Percentiles rank a stretch among this genome's conserved stretches.
Evolutionary conservation across 2,113 vertebrate genomes (phyloP).

Genomic region (human): GRCh38 chr15:64038501-64039000

Average conservation of each 20-base stretch:
- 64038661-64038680: background rate
- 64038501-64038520: background rate
- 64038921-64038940: too few species aligned
- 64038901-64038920: too few species aligned
- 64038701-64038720: background rate
- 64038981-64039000: too few species aligned
- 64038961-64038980: too few species aligned
- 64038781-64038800: too few species aligned
- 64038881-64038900: too few species aligned
- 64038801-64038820: too few species aligned
- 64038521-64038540: background rate
- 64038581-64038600: background rate
- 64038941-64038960: too few species aligned
- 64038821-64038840: too few species aligned
- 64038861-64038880: too few species aligned
- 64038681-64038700: slow-evolving; percentile 20
- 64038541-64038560: background rate
- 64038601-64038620: background rate
- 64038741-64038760: background rate
- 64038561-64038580: background rate
- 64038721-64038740: background rate
- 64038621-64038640: background rate
- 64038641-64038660: background rate
- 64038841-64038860: too few species aligned
- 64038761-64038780: background rate